Evolutionary conservation across 1,140 invertebrate species (phyloP), one percentile per base, ranked within the genome.

Genomic region (Panagrolaimus sp.): DNA sequence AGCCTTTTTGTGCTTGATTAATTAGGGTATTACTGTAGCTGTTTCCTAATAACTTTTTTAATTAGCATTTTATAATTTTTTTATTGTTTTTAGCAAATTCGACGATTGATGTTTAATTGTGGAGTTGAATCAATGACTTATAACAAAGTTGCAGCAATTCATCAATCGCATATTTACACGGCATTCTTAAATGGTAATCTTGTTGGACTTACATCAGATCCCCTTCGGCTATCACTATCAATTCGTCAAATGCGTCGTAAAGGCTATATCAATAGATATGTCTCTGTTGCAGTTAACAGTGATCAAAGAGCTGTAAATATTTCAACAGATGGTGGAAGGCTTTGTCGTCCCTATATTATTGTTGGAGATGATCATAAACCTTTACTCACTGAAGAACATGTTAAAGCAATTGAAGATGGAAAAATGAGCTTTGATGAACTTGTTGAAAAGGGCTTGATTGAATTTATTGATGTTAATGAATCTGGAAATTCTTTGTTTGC

Each of bases 391-490:
- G 74, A 79, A 32, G 74, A 84, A 62, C 86, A 87, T 69, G 84
- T 87, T 67, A 75, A 84, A 67, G 83, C 85, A 44, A 85, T 98
- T 0, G 89, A 90, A 76, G 87, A 89, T 72, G 91, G 92, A 0
- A 87, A 93, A 24, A 88, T 89, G 70, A 90, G 88, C 71, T 98
- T 98, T 83, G 90, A 96, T 80, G 94, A 98, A 84, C 96, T 98
- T 79, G 81, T 98, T 0, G 87, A 90, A 77, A 90, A 94, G 81
- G 95, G 95, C 45, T 83, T 96, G 0, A 90, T 99, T n/a, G 96
- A 99, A 83, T 99, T 94, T 85, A 85, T 99, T 21, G 96, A 99
- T 87, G 96, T 98, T 0, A 98, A 98, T 84, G 96, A 99, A 87
- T 93, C 97, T 85, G 98, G 96, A 83, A 94, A 98, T 81, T 90